Evolutionary conservation across 2,113 vertebrate species (phyloP).

Genomic region (Tautogolabrus adspersus): DNA sequence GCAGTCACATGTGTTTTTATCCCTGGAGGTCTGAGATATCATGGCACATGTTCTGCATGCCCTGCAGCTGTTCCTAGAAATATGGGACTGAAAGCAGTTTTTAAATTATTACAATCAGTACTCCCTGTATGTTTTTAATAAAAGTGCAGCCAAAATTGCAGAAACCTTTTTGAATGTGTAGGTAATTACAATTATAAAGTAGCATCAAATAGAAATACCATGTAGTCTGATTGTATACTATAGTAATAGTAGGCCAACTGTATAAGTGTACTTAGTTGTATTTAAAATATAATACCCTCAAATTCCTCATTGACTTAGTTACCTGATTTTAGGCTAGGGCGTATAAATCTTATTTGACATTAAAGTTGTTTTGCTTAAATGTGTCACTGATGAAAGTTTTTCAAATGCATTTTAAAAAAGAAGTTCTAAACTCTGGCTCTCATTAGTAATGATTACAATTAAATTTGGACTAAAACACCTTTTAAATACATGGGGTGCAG

Average conservation of each 20-base stretch:
- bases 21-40: not conserved
- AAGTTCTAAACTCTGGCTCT: too few species aligned
- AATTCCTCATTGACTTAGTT: not conserved
- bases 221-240: too few species aligned
- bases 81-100: conserved; percentile 1
- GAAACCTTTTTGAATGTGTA: too few species aligned
- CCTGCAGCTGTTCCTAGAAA: conserved; percentile 40
- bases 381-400: not conserved
- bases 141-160: not conserved
- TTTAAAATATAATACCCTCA: not conserved
- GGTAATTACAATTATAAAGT: too few species aligned
- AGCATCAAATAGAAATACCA: too few species aligned
- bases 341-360: too few species aligned
- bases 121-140: not conserved
- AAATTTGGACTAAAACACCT: not conserved
- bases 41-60: conserved; percentile 53
- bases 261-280: too few species aligned
- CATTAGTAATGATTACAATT: too few species aligned
- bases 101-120: conserved; percentile 11
- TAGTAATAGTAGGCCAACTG: too few species aligned
- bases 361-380: not conserved
- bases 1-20: not conserved
- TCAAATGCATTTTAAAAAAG: too few species aligned
- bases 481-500: not conserved
- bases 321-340: too few species aligned